Percentiles rank a stretch among this genome's conserved stretches.
These are phyloP conservation scores for Romanomermis culicivorax DNA, from an alignment of 2,888 invertebrate species.

Conservation along the genomic window DNA sequence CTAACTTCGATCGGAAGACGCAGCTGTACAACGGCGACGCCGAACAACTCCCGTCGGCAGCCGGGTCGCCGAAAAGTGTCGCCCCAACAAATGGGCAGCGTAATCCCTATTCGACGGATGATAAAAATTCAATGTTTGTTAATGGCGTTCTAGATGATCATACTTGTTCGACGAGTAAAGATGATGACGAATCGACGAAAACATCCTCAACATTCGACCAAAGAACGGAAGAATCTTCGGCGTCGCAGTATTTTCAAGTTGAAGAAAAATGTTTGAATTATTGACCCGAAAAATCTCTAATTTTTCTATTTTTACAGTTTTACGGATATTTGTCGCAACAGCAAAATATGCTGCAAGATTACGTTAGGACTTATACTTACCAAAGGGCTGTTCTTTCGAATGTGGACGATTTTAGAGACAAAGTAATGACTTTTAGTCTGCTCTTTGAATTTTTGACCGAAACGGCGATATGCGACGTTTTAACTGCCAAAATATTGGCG, in stretches of 20 bases:
- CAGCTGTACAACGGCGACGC: no score
- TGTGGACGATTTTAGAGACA: constrained; percentile 59
- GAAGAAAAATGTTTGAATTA: no score
- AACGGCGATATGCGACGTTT: neutral
- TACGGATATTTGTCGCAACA: constrained; percentile 97
- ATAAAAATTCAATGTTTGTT: no score
- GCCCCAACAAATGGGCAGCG: no score
- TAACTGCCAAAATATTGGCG: neutral
- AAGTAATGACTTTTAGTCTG: no score
- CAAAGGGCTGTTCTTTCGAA: constrained; percentile 88
- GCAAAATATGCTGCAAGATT: constrained; percentile 99
- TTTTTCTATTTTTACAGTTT: constrained; percentile 43
- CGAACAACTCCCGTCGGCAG: no score
- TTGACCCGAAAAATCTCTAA: neutral
- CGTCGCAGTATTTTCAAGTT: constrained; percentile 82
- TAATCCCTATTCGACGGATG: no score
- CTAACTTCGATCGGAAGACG: no score
- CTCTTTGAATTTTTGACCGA: neutral
- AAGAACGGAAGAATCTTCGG: constrained; percentile 89
- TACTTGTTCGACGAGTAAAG: no score
- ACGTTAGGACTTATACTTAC: constrained; percentile 89
- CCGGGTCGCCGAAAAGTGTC: no score
- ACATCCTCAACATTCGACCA: constrained; percentile 61
- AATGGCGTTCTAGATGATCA: no score
- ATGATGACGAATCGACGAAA: neutral